A percentile compares a stretch with the other conserved stretches of the same genome.
phyloP scores from a whole-genome alignment of 2,113 vertebrate species.

The Chamaetylas fuelleborni region DNA sequence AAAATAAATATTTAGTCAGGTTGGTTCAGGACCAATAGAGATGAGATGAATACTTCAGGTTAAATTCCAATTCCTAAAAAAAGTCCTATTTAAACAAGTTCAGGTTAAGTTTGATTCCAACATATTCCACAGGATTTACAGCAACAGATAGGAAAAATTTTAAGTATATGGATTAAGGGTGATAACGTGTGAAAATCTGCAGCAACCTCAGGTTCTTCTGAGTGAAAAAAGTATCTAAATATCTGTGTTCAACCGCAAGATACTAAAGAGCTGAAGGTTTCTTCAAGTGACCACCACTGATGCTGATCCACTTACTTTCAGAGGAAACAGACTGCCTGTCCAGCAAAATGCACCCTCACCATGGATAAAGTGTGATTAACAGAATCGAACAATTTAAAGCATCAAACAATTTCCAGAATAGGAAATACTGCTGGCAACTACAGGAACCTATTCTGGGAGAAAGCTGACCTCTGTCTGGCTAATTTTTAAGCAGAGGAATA shows the following conservation, averaged over 20 bases:
- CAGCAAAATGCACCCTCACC: background rate
- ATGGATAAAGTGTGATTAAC: background rate
- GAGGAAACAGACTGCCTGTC: background rate
- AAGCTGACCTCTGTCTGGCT: background rate
- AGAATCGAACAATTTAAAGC: background rate
- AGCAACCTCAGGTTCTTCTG: background rate
- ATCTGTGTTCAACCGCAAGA: background rate
- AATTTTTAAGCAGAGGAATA: background rate
- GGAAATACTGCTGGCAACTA: background rate
- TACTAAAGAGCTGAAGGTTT: background rate
- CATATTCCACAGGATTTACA: background rate
- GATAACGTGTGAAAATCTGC: background rate
- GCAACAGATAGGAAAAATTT: background rate
- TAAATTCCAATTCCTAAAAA: background rate
- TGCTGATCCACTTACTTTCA: background rate
- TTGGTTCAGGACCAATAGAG: background rate
- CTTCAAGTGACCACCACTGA: background rate
- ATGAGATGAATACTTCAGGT: background rate
- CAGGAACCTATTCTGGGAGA: background rate
- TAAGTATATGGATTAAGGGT: background rate
- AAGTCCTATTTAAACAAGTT: background rate
- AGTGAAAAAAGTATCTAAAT: background rate
- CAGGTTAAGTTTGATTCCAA: background rate
- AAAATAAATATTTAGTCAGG: slow-evolving; percentile 14
- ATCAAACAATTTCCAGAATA: background rate